Percentiles rank a stretch among this genome's conserved stretches.
phyloP scores from a whole-genome alignment of 30 jellyfish, hydroid and myxozoan genomes.

The Aurelia aurita region DNA sequence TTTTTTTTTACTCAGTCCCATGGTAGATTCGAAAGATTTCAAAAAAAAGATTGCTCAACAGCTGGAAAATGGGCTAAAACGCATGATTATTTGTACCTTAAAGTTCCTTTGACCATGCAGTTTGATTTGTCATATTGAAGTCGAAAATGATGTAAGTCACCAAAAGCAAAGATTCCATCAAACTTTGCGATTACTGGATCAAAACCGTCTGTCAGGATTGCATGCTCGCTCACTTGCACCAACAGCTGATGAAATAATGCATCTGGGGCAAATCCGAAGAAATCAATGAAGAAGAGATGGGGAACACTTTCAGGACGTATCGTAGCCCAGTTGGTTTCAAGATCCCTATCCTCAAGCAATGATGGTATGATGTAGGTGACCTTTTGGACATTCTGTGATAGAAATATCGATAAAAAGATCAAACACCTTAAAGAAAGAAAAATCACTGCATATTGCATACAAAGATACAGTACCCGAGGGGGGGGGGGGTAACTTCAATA shows the following conservation, averaged over 20 bases:
- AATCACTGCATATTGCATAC: no score
- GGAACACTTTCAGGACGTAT: not conserved
- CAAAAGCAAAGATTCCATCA: slow-evolving; percentile 43
- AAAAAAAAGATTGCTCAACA: no score
- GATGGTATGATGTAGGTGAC: slow-evolving; percentile 35
- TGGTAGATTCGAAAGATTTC: no score
- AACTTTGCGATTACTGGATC: slow-evolving; percentile 38
- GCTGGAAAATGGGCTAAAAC: no score
- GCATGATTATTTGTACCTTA: no score
- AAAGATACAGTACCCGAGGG: no score
- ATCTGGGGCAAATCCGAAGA: slow-evolving; percentile 30
- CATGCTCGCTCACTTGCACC: slow-evolving; percentile 12
- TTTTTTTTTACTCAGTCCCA: no score
- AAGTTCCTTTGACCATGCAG: slow-evolving; percentile 28
- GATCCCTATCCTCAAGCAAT: slow-evolving; percentile 10
- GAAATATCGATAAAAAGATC: no score
- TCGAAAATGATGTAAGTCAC: not conserved
- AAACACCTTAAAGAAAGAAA: no score
- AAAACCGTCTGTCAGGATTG: slow-evolving; percentile 20
- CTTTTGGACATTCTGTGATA: no score
- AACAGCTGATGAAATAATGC: slow-evolving; percentile 52
- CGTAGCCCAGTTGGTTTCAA: not conserved
- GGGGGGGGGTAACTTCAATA: no score
- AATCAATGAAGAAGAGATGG: slow-evolving; percentile 24
- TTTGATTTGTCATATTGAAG: slow-evolving; percentile 4